Base-by-base conservation (phyloP, 2,888 invertebrate species). In the Phaedon cochleariae region DNA sequence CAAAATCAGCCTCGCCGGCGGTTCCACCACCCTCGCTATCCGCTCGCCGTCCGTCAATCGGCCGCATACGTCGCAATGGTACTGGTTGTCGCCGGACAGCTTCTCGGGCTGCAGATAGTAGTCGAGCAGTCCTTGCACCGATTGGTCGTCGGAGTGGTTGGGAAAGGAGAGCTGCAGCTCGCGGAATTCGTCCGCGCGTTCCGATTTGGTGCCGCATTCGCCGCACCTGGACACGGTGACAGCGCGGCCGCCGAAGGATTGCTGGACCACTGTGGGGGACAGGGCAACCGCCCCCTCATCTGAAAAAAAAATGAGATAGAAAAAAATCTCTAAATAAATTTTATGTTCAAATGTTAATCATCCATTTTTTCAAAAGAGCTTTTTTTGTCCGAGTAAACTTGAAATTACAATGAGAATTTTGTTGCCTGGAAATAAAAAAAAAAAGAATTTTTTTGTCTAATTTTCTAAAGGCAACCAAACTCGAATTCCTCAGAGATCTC, bases 121-220 rank as follows among this genome's bases (percentile, higher is more conserved):
- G 71, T 92, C 90, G 15, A 95, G 85, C 0, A 95, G 86, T 71
- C 89, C 89, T 79, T 94, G 92, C n/a, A 95, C 90, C 31, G 88
- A 89, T 73, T 90, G 88, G 67, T 87, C 85, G 9, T 84, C 81
- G 5, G 83, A 81, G 34, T 76, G 69, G 62, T 77, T 80, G 0
- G 93, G 92, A 82, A 92, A 92, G 0, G 92, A 90, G 1, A 93
- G 84, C 73, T 92, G 92, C 12, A 96, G 84, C 74, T 95, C 95
- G 4, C 92, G 89, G 83, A 95, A 95, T 58, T 88, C 88, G 80
- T 95, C 95, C 0, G 88, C 88, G 21, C 91, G 90, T 61, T 90
- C 87, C 0, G 93, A 94, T 62, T 89, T 88, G 5, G 89, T 88
- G 60, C 87, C 85, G 79, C 95, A 96, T 57, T 86, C 87, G 15